Base-by-base conservation (phyloP, 2,113 vertebrate species). In the Petroica traversi region DNA sequence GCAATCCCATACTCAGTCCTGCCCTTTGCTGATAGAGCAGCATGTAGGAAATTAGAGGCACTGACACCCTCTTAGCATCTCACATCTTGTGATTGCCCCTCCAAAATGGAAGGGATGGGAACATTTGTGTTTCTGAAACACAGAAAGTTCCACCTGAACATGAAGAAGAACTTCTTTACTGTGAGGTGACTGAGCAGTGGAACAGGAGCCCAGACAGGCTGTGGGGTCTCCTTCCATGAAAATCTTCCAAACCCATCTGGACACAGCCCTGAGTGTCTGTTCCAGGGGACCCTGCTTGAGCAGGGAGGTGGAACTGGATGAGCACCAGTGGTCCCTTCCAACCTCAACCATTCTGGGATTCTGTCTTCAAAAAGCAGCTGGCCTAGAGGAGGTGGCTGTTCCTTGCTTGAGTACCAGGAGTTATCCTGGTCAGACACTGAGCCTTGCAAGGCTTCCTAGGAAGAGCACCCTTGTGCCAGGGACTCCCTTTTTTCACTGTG, bases 401-500 rank as follows among this genome's bases (percentile, higher is more conserved):
- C 36, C 88, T 79, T 48, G 3, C 28, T 3, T 51, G 24, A 59
- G 9, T 71, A 51, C 63, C 26, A 16, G 63, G 25, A 68, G 11
- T 15, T 8, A 16, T 36, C 83, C 62, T 88, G 52, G 34, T 40
- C 31, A 33, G 48, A 71, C 36, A 61, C 40, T 0, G 6, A 16
- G 13, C 72, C 12, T 57, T 79, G 46, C 18, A 14, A 6, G 29
- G 29, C 26, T 68, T 80, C 34, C 45, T 68, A 26, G 51, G 57
- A 68, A 9, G 58, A 74, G 45, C 38, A 51, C 3, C 45, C 28
- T 34, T 23, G 74, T 61, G 49, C 46, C 48, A 36, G 46, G 36
- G 19, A 5, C 6, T 29, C 0, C 2, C 0, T 10, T 46, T 69
- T n/a, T 6, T 19, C 26, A 7, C 49, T 46, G 29, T 33, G 20